phyloP scores from a whole-genome alignment of 2,797 vertebrate genomes.

The Ciconia nigra region DNA sequence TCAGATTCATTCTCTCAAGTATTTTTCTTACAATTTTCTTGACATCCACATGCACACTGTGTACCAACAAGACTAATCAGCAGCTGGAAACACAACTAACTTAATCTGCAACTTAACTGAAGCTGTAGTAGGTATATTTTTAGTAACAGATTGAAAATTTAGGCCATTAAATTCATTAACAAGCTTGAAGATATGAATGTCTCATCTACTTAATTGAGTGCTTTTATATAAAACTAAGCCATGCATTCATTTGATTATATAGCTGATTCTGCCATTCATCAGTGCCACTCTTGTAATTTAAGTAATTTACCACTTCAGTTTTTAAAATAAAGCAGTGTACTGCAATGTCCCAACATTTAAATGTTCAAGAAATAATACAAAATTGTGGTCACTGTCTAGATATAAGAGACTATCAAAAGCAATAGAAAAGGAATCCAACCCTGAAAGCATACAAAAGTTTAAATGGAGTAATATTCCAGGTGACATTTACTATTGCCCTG shows the following conservation, averaged over 20 bases:
- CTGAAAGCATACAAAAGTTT: not conserved
- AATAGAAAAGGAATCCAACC: not conserved
- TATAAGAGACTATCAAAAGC: not conserved
- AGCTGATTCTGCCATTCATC: slow-evolving; percentile 28
- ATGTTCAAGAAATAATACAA: not conserved
- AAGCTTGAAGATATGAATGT: slow-evolving; percentile 15
- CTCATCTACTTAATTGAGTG: slow-evolving; percentile 9
- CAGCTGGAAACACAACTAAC: not conserved
- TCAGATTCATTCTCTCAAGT: not conserved
- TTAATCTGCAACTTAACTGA: not conserved
- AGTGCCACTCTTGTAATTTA: not conserved
- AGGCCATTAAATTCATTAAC: slow-evolving; percentile 23
- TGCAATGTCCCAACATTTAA: not conserved
- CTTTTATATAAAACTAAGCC: not conserved
- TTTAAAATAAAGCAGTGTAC: not conserved
- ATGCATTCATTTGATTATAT: not conserved
- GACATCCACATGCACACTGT: not conserved
- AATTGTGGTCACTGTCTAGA: not conserved
- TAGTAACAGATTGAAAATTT: not conserved
- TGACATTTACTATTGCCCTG: not conserved
- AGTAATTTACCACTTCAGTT: not conserved
- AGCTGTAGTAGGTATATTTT: not conserved
- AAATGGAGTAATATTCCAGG: not conserved
- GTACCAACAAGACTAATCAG: slow-evolving; percentile 23
- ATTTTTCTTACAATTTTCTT: not conserved